A percentile compares a stretch with the other conserved stretches of the same genome.
These are phyloP conservation scores for Macheiramphus alcinus DNA, from an alignment of 2,113 vertebrate species.

Conservation along the genomic window DNA sequence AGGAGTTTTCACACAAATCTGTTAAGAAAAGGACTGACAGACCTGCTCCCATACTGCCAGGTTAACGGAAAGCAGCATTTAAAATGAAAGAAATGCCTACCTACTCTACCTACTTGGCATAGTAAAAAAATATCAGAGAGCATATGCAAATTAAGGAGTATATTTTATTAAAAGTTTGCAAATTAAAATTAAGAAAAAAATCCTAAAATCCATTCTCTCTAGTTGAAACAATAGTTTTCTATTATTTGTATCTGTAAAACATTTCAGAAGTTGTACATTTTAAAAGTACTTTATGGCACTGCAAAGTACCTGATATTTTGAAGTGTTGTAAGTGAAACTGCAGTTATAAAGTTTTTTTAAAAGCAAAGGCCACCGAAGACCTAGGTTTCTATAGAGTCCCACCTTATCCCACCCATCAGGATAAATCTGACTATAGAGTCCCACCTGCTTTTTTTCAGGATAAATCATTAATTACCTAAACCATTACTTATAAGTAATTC, in stretches of 20 bases:
- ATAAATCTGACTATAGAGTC: neutral
- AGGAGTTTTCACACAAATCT: neutral
- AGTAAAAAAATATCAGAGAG: neutral
- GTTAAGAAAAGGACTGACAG: neutral
- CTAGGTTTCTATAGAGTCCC: neutral
- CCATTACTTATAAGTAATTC: neutral
- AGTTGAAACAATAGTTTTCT: neutral
- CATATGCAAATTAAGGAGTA: neutral
- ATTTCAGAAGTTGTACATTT: neutral
- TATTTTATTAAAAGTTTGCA: neutral
- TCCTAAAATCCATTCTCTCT: neutral
- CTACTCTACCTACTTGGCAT: neutral
- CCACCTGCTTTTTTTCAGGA: neutral
- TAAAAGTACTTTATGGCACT: neutral
- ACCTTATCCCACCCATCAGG: neutral
- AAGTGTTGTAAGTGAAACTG: neutral
- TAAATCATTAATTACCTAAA: neutral
- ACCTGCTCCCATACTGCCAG: neutral
- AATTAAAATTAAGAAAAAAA: neutral
- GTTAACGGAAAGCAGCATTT: neutral
- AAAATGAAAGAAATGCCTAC: neutral
- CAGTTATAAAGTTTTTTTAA: neutral
- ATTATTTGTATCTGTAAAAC: neutral
- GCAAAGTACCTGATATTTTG: neutral
- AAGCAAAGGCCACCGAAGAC: neutral